phyloP scores from a whole-genome alignment of 2,888 invertebrate genomes.

The Didymodactylos carnosus region DNA sequence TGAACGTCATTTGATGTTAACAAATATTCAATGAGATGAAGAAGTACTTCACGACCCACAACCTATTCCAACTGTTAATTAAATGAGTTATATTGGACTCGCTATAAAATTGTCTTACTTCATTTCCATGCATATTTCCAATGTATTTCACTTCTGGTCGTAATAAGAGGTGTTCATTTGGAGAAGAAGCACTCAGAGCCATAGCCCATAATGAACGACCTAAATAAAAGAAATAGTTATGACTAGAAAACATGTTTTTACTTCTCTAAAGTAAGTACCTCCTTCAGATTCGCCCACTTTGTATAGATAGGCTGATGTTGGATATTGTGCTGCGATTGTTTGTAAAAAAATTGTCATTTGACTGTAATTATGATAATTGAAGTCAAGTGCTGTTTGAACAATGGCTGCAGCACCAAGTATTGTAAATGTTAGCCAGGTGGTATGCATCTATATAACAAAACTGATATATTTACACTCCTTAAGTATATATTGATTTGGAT shows the following conservation, averaged over 20 bases:
- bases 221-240: not conserved
- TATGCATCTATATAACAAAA: no score
- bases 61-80: no score
- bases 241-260: not conserved
- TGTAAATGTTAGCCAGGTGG: no score
- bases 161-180: not conserved
- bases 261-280: not conserved
- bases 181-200: not conserved
- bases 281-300: conserved; percentile 3
- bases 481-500: no score
- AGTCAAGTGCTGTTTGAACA: not conserved
- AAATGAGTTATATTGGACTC: no score
- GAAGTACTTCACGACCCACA: conserved; percentile 57
- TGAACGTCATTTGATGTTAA: conserved; percentile 21
- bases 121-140: conserved; percentile 32
- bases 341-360: conserved; percentile 1
- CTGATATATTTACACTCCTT: no score
- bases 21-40: conserved; percentile 40
- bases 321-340: not conserved
- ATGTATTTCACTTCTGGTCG: conserved; percentile 26
- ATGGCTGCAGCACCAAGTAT: no score
- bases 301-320: not conserved
- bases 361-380: not conserved
- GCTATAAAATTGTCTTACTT: no score
- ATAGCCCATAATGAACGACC: conserved; percentile 9